Evolutionary conservation across 2,797 vertebrate species (phyloP).

Genomic region (Semotilus atromaculatus): DNA sequence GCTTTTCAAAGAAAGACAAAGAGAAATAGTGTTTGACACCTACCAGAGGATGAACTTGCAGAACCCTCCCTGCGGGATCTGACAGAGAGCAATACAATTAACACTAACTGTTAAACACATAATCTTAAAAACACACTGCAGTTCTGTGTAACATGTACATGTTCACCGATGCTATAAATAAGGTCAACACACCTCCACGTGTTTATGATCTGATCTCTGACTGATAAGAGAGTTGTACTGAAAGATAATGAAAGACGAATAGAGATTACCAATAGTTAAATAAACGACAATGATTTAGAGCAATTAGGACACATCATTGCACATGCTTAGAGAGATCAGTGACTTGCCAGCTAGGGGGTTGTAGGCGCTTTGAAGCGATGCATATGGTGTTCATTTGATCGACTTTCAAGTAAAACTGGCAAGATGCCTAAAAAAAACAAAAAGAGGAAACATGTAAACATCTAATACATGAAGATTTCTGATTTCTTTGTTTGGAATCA

Average conservation of each 20-base stretch:
- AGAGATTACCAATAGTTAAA: background rate
- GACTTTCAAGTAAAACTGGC: slow-evolving; percentile 58
- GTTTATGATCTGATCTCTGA: slow-evolving; percentile 49
- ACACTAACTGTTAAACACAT: background rate
- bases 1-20: background rate
- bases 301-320: background rate
- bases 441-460: background rate
- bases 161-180: slow-evolving; percentile 1
- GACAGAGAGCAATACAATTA: slow-evolving; percentile 34
- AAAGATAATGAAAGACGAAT: background rate
- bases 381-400: slow-evolving; percentile 37
- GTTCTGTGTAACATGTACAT: background rate
- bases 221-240: slow-evolving; percentile 51
- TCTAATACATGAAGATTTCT: background rate
- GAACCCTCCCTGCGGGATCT: slow-evolving; percentile 48
- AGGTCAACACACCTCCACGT: slow-evolving; percentile 50
- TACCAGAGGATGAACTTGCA: slow-evolving; percentile 50
- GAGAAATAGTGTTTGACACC: slow-evolving; percentile 4
- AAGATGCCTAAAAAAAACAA: slow-evolving; percentile 35
- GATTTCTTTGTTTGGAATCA: background rate
- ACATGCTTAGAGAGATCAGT: background rate
- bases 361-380: slow-evolving; percentile 24
- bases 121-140: background rate
- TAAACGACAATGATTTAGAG: background rate
- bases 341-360: slow-evolving; percentile 50